phyloP scores from a whole-genome alignment of 2,113 vertebrate genomes.

The Hypomesus transpacificus region DNA sequence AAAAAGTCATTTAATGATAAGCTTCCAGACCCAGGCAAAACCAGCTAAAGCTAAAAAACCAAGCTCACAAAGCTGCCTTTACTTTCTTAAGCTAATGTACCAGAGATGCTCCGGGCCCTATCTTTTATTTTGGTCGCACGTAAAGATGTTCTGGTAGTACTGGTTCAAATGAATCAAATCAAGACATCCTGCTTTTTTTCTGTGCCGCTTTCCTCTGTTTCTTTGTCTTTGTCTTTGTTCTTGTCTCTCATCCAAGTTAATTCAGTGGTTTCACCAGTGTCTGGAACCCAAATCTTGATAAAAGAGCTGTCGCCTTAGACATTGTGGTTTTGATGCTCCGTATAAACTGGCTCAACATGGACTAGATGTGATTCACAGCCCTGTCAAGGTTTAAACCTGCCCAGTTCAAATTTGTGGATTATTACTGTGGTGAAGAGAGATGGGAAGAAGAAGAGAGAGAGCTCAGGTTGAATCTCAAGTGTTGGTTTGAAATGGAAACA shows the following conservation, averaged over 20 bases:
- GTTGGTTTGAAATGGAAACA: constrained; percentile 32
- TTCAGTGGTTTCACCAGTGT: background rate
- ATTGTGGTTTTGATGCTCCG: constrained; percentile 28
- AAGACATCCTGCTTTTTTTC: background rate
- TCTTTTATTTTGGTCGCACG: no score
- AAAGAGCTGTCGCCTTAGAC: constrained; percentile 25
- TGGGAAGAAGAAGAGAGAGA: constrained; percentile 8
- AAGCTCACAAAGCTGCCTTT: no score
- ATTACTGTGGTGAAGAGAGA: constrained; percentile 9
- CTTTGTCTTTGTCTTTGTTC: no score
- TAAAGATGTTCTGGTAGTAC: no score
- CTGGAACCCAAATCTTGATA: constrained; percentile 26
- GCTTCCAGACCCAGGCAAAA: no score
- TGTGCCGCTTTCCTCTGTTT: background rate
- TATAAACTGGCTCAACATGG: constrained; percentile 13
- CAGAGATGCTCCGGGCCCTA: no score
- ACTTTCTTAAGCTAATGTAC: no score
- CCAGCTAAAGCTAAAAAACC: no score
- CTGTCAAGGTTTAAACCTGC: constrained; percentile 16
- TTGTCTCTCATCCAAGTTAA: constrained; percentile 1
- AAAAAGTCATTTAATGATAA: no score
- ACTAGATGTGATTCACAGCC: constrained; percentile 15
- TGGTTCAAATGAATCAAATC: no score
- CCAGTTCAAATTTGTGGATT: background rate
- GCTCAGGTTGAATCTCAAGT: constrained; percentile 48